Base-by-base conservation (phyloP, 1,140 invertebrate species). In the Rhagoletis pomonella region DNA sequence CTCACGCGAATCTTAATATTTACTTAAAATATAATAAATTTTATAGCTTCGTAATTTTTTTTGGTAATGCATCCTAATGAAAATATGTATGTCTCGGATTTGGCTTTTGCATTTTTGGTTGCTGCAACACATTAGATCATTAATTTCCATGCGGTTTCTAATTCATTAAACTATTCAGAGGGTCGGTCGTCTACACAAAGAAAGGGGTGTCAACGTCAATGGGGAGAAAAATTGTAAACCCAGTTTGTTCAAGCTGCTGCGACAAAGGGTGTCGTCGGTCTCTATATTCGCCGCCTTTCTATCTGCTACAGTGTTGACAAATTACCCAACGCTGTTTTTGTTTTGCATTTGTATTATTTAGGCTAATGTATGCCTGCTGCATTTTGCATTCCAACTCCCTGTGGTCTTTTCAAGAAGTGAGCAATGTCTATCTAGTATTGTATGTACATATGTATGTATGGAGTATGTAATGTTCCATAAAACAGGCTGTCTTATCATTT, bases 81-180 rank as follows among this genome's bases (percentile, higher is more conserved):
- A 29, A 29, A 29, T 29, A 29, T 29, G 29, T 50, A 12, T 77
- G 14, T 14, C 5, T n/a, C 39, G 29, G 29, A 5, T 4, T 77
- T n/a, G 2, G 4, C 42, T 44, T 77, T 77, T 50, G 69, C 69
- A 77, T 77, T 77, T 77, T 47, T 44, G 44, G 42, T 50, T 65
- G 19, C 64, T n/a, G 65, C 65, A 55, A 50, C 47, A 44, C 19
- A 58, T 65, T 65, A 69, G 64, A 86, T 88, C 87, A 88, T 88
- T 88, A 88, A 88, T 88, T 86, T 88, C 87, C 62, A 60, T 88
- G 87, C 65, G 87, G 87, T 88, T 88, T 88, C 84, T 67, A 69
- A 86, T 88, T 86, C 87, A 88, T 88, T 88, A 86, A 88, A 88
- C 65, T 86, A 19, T 62, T 5, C 69, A 50, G 44, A 77, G 69